A percentile compares a stretch with the other conserved stretches of the same genome.
These are phyloP conservation scores for Drymonia ruficornis DNA, from an alignment of 2,888 invertebrate species.

Conservation along the genomic window DNA sequence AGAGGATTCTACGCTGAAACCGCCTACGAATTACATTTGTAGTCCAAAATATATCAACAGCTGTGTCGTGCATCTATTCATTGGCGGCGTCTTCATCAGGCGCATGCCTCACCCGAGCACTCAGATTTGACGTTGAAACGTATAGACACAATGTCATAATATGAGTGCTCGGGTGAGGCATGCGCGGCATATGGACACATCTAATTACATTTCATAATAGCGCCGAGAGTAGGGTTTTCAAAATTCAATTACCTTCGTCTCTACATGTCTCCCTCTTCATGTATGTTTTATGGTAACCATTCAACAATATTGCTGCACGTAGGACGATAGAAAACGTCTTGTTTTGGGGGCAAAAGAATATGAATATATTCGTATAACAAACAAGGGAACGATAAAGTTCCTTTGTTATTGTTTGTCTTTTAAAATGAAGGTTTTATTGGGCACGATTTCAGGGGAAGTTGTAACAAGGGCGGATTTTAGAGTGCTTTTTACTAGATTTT, in stretches of 20 bases:
- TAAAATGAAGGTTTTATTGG: slow-evolving; percentile 17
- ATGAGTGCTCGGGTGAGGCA: no score
- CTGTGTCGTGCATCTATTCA: slow-evolving; percentile 37
- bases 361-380: slow-evolving; percentile 53
- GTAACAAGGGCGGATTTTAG: no score
- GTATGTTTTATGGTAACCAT: slow-evolving; percentile 67
- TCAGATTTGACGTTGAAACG: no score
- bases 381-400: slow-evolving; percentile 44
- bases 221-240: slow-evolving; percentile 55
- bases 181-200: no score
- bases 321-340: slow-evolving; percentile 56
- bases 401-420: slow-evolving; percentile 38
- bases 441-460: neutral
- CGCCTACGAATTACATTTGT: neutral
- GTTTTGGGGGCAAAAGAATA: slow-evolving; percentile 48
- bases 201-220: slow-evolving; percentile 50
- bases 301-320: slow-evolving; percentile 61
- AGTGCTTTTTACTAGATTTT: neutral
- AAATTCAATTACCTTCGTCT: slow-evolving; percentile 72
- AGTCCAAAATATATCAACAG: slow-evolving; percentile 6
- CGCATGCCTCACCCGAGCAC: no score
- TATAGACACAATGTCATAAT: no score
- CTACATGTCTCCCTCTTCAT: slow-evolving; percentile 48
- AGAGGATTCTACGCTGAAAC: neutral
- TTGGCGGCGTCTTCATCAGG: no score